Base-by-base conservation (phyloP, 2,797 vertebrate genomes). In the Coccyzus lansbergi region DNA sequence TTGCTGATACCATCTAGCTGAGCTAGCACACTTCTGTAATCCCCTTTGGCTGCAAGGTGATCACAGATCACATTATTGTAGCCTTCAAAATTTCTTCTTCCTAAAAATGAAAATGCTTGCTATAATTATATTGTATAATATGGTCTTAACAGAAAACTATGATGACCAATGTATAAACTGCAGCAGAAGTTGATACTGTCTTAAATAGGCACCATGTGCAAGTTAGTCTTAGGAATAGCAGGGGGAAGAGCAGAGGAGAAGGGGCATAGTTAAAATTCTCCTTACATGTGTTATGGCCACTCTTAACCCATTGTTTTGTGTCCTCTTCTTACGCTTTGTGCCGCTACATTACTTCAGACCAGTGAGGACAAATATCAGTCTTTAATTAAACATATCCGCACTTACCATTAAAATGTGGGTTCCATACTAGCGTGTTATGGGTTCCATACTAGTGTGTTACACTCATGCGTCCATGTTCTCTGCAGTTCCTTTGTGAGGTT, bases 231-330 rank as follows among this genome's bases (percentile, higher is more conserved):
- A 15, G 55, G 65, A 59, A 44, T 20, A 89, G 13, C 19, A 34
- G 20, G 36, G 17, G 55, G 15, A 72, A 83, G 34, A 26, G 5
- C 18, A 49, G 15, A 49, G 24, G 63, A 28, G 22, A 72, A 80
- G 40, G 83, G 15, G 13, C 33, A 5, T 48, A 83, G 42, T 38
- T 85, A 29, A 28, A 9, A 16, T 81, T 79, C 9, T 86, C 12
- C 36, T 88, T 79, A 34, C 24, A 25, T 70, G n/a, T 3, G 1
- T 18, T 78, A 29, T 34, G 29, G 38, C 29, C 0, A 0, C 21
- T 88, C 55, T 82, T 48, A 82, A 52, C 75, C 15, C 5, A 2
- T 40, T 83, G 8, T 49, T 85, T 52, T 38, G 69, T 36, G 34
- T 81, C 26, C 8, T 63, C 5, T 18, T 36, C 74, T 72, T 71